phyloP scores from a whole-genome alignment of 2,797 vertebrate genomes.

The Basileuterus tristriatus region DNA sequence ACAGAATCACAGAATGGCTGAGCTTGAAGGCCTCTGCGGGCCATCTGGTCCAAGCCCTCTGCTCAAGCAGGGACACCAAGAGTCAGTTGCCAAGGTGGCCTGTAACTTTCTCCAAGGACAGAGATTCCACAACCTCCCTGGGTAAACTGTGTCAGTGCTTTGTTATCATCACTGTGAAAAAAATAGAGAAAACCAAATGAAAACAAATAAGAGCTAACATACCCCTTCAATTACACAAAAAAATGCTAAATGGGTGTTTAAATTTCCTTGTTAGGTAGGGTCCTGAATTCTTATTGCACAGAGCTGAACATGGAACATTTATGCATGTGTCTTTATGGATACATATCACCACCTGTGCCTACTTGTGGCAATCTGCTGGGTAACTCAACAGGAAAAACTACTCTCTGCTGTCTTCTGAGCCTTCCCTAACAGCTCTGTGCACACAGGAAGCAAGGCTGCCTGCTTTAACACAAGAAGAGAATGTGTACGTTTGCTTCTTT shows the following conservation, averaged over 20 bases:
- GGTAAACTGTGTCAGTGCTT: not conserved
- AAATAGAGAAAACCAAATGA: not conserved
- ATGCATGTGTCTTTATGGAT: not conserved
- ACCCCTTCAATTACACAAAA: not conserved
- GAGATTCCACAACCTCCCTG: not conserved
- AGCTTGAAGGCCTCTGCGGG: not conserved
- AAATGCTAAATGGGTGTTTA: not conserved
- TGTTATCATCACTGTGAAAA: not conserved
- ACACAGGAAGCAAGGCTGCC: not conserved
- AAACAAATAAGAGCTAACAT: not conserved
- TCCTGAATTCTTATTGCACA: not conserved
- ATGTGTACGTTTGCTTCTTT: not conserved
- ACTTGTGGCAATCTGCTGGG: fast-evolving
- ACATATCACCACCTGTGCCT: fast-evolving
- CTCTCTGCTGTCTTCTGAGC: not conserved
- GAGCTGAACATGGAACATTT: not conserved
- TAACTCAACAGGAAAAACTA: not conserved
- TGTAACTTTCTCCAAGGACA: not conserved
- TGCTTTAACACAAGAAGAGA: not conserved
- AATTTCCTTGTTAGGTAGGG: not conserved
- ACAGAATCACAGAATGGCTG: fast-evolving
- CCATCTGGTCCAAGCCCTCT: no score
- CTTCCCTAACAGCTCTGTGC: not conserved
- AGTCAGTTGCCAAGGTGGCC: not conserved
- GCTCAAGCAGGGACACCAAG: not conserved